Evolutionary conservation across 1,140 invertebrate genomes (phyloP).

Genomic region (Varroa destructor): DNA sequence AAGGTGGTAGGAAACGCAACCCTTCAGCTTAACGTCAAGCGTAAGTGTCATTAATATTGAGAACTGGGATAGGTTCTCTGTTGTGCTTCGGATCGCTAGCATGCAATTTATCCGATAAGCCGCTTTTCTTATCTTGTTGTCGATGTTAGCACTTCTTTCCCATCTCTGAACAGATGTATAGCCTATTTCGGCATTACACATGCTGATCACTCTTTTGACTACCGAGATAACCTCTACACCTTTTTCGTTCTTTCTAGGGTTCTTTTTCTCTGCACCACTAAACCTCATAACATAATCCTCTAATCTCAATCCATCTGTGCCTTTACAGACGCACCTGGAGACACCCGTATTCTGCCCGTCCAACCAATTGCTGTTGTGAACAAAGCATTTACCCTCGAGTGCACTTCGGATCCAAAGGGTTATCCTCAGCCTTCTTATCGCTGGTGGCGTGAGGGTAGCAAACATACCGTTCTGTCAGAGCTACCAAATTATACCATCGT

Average conservation of each 20-base stretch:
- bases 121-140: background rate
- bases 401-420: slow-evolving; percentile 67
- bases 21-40: slow-evolving; percentile 64
- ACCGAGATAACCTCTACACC: no score
- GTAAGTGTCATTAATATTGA: slow-evolving; percentile 30
- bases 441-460: slow-evolving; percentile 66
- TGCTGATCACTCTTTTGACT: no score
- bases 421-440: slow-evolving; percentile 70
- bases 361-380: slow-evolving; percentile 70
- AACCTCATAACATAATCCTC: no score
- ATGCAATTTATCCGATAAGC: background rate
- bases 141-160: background rate
- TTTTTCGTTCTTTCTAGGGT: no score
- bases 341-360: slow-evolving; percentile 63
- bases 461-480: slow-evolving; percentile 50
- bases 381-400: slow-evolving; percentile 64
- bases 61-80: background rate
- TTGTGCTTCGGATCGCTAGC: background rate
- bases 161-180: background rate
- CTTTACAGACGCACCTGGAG: slow-evolving; percentile 56
- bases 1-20: slow-evolving; percentile 58
- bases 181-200: no score
- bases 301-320: no score
- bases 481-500: slow-evolving; percentile 68
- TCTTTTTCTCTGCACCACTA: no score